Evolutionary conservation across 2,113 vertebrate species (phyloP).

Genomic region (Lichenostomus cassidix): DNA sequence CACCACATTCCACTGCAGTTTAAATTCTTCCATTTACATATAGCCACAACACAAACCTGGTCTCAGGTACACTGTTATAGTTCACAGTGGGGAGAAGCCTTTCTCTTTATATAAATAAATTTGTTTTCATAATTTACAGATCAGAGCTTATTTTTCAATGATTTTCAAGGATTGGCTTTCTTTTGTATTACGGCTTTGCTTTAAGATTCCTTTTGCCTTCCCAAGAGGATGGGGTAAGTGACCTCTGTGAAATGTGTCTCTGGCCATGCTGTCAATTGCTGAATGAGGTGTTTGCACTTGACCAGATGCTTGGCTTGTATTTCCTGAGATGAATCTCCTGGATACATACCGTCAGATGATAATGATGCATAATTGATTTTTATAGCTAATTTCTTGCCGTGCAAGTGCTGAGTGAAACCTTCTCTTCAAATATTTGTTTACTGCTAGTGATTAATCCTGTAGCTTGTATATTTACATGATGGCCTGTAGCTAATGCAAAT

Average conservation of each 20-base stretch:
- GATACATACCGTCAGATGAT: background rate
- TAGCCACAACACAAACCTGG: background rate
- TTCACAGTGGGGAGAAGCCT: background rate
- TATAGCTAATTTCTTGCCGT: constrained; percentile 30
- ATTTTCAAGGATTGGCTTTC: background rate
- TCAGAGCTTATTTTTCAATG: background rate
- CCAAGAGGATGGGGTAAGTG: background rate
- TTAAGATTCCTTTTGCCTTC: background rate
- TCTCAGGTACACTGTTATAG: background rate
- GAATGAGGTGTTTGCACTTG: background rate
- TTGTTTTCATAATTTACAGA: background rate
- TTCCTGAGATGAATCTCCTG: background rate
- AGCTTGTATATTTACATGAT: background rate
- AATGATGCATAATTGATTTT: constrained; percentile 26
- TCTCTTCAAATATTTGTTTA: constrained; percentile 53
- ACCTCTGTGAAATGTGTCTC: background rate
- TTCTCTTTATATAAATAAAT: background rate
- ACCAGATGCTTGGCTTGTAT: background rate
- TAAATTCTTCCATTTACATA: background rate
- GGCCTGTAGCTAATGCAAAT: background rate
- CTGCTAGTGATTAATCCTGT: constrained; percentile 1
- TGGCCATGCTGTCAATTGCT: background rate
- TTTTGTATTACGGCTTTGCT: background rate
- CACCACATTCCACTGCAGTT: background rate
- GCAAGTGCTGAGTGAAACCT: background rate